Percentiles rank a stretch among this genome's conserved stretches.
These are phyloP conservation scores for Laticauda laticaudata DNA, from an alignment of 2,113 vertebrate genomes.

Conservation along the genomic window DNA sequence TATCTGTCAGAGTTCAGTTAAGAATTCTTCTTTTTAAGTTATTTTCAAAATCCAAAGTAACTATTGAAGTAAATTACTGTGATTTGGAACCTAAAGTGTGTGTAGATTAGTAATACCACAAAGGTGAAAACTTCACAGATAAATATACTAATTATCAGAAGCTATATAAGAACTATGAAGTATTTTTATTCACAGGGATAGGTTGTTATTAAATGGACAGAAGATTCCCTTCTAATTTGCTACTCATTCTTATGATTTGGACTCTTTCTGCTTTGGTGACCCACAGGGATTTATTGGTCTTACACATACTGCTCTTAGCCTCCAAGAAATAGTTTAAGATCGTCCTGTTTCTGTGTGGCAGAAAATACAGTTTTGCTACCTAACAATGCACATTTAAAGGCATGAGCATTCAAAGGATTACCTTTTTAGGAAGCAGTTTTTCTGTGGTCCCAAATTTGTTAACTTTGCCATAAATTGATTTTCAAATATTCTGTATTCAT, in stretches of 20 bases:
- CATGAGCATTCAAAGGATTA: not conserved
- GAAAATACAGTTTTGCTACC: not conserved
- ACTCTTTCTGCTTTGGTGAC: not conserved
- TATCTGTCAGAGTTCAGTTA: conserved; percentile 83
- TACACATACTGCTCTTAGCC: not conserved
- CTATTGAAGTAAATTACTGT: conserved; percentile 40
- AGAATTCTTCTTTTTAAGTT: conserved; percentile 59
- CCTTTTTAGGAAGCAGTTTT: not conserved
- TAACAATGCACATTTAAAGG: not conserved
- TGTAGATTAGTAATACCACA: conserved; percentile 43
- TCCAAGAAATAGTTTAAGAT: not conserved
- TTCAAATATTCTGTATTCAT: no score
- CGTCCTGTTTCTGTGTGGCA: not conserved
- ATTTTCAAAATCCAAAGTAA: not conserved
- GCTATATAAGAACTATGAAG: not conserved
- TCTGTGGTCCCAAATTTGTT: not conserved
- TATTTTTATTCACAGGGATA: conserved; percentile 40
- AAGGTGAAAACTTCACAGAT: conserved; percentile 18
- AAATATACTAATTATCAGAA: not conserved
- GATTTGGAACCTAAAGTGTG: conserved; percentile 42
- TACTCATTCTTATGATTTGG: not conserved
- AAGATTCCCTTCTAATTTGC: not conserved
- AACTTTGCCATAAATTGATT: not conserved
- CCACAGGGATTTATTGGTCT: not conserved
- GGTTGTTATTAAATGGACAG: conserved; percentile 8